Evolutionary conservation across 2,113 vertebrate species (phyloP), one percentile per base, ranked within the genome.

Genomic region (Stictonetta naevosa): DNA sequence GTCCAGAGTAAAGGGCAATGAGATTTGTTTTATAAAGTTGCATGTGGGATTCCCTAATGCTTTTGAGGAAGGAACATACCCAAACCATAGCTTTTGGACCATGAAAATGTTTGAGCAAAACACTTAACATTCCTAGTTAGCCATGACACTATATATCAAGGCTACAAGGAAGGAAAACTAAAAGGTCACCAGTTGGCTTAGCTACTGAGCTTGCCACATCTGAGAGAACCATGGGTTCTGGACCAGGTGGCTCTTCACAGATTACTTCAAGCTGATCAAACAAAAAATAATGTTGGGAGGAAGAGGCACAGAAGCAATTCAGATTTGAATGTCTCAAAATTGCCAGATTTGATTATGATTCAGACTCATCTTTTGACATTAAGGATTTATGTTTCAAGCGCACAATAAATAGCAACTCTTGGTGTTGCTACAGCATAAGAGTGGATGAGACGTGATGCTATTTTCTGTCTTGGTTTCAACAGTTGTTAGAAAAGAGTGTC

Each of bases 161-260:
- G 8, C 36, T 18, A 52, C 46, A 53, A 40, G 29, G 21, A 64
- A 89, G 23, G 31, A 60, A 48, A 83, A 74, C 90, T 67, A 72
- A 79, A 68, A 85, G 46, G 75, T 86, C 83, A 95, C 88, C 67
- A 60, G 81, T 81, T 83, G 72, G 72, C 36, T 94, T 34, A 50
- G 73, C 62, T 60, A 85, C 52, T 56, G 80, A 86, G 59, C 62
- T 76, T 83, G 71, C 56, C 58, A 64, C 81, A 64, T 89, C 85
- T 91, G 93, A 93, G 52, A 93, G 77, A 71, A 96, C 93, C 72
- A 93, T 46, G 14, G 68, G 88, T n/a, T 91, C 88, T 26, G 85
- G 69, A 75, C 68, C 88, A 73, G 68, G 69, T 84, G 90, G 90
- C 90, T 83, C 81, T 52, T 93, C 73, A 29, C 81, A 55, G 73